Evolutionary conservation across 2,113 vertebrate genomes (phyloP), one percentile per base, ranked within the genome.

Genomic region (Rhabdornis inornatus): DNA sequence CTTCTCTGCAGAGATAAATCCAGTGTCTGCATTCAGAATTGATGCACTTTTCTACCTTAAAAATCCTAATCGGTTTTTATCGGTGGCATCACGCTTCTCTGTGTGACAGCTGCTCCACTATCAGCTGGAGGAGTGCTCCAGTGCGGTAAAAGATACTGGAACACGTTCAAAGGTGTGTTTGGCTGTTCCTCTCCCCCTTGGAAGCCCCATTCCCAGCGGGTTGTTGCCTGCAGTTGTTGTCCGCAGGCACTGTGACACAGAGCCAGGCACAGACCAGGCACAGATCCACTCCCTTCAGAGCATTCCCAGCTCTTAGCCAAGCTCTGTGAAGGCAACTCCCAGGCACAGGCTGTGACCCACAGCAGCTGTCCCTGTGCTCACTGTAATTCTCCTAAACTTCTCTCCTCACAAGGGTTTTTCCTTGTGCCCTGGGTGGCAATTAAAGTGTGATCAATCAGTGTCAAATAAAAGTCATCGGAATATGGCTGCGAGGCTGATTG

Each of bases 371-470:
- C 59, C 76, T 1, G 12, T 4, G 20, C 65, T 84, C 19, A 0
- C 37, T 30, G 23, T 47, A 70, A 42, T 50, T 82, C 83, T 52
- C n/a, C 30, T 15, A 68, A 97, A 80, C 57, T 45, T 86, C 87
- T 53, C 47, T 42, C 56, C 77, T 87, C 55, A 4, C 47, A 7
- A 44, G 68, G 23, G 8, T n/a, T 78, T 61, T 45, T 70, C 64
- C 45, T 24, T 13, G 23, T 24, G 64, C 40, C 70, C 47, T 1
- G 66, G 63, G 83, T 57, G 35, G 72, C 6, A 39, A 77, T 94
- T 96, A 94, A 90, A 17, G 24, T 21, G 85, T 77, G 81, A 93
- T 97, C 80, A 92, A 90, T 97, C 95, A 94, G 70, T 65, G 68
- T 45, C 89, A 85, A 95, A 85, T 93, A 31, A 52, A 81, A 86